Evolutionary conservation across 2,113 vertebrate genomes (phyloP), one percentile per base, ranked within the genome.

Genomic region (Muntiacus reevesi): DNA sequence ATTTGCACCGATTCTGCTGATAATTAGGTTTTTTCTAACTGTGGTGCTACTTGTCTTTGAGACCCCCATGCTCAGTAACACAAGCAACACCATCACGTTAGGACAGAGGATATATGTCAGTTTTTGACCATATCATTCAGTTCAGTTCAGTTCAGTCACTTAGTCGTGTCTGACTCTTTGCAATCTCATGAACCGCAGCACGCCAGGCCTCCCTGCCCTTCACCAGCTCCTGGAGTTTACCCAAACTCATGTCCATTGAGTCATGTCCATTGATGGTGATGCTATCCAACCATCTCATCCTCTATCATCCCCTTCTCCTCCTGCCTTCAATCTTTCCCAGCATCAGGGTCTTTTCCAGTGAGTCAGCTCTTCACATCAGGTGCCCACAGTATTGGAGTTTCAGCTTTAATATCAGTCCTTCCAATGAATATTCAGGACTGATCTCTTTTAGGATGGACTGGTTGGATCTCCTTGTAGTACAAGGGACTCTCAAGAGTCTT

Each of bases 131-230:
- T 40, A 40, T 74, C 67, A 40, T 74, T 36, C 19, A 71, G n/a
- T 71, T 71, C n/a, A 23, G n/a, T 36, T 21, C 33, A 67, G 33
- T 67, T 67, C 19, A 36, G 36, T 71, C 10, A 0, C n/a, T 40
- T 36, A 40, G 19, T 40, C 0, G 1, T 6, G 0, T 40, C n/a
- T 10, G 11, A 23, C 67, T 71, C 5, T 71, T 40, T 40, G 67
- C 3, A 1, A 71, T n/a, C 17, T 9, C n/a, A 36, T 71, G 64
- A 71, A 71, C 19, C 0, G 1, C n/a, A 71, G 64, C 19, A 36
- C 2, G 0, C 64, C 64, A 71, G n/a, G 17, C n/a, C 19, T 36
- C 64, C n/a, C 19, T 71, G 64, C 36, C 64, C 64, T 17, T 71
- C n/a, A 71, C n/a, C 9, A 36, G 36, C 64, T 36, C 64, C n/a